Percentiles rank a stretch among this genome's conserved stretches.
These are phyloP conservation scores for Muscidifurax raptorellus DNA, from an alignment of 1,140 invertebrate species.

Conservation along the genomic window DNA sequence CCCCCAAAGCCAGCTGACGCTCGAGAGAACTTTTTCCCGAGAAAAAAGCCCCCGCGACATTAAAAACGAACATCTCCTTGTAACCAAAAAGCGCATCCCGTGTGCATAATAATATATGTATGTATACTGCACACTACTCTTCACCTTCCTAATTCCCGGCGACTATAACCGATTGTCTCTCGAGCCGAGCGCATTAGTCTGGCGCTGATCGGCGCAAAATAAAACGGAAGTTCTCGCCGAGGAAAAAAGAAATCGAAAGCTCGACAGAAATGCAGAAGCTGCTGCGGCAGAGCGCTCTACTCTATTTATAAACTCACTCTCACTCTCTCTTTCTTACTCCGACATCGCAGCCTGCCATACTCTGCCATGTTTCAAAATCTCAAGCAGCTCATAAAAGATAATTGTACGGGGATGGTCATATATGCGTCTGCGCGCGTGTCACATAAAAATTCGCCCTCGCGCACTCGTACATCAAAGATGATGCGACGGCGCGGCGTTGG, in stretches of 20 bases:
- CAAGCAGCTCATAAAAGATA: constrained; percentile 51
- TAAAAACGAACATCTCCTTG: background rate
- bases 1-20: background rate
- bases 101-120: background rate
- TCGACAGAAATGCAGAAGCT: background rate
- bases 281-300: background rate
- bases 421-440: constrained; percentile 38
- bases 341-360: no score
- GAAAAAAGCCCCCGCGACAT: background rate
- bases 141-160: constrained; percentile 34
- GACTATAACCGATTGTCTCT: constrained; percentile 41
- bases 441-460: constrained; percentile 36
- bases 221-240: constrained; percentile 39
- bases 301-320: constrained; percentile 40
- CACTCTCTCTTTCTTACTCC: no score
- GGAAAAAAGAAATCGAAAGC: background rate
- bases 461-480: constrained; percentile 40
- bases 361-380: constrained; percentile 45
- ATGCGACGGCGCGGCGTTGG: background rate
- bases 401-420: constrained; percentile 47
- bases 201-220: constrained; percentile 20
- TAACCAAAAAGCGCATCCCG: background rate
- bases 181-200: constrained; percentile 25
- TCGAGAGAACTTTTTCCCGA: background rate
- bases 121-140: background rate